phyloP scores from a whole-genome alignment of 2,888 invertebrate genomes.

The Lobophora halterata region DNA sequence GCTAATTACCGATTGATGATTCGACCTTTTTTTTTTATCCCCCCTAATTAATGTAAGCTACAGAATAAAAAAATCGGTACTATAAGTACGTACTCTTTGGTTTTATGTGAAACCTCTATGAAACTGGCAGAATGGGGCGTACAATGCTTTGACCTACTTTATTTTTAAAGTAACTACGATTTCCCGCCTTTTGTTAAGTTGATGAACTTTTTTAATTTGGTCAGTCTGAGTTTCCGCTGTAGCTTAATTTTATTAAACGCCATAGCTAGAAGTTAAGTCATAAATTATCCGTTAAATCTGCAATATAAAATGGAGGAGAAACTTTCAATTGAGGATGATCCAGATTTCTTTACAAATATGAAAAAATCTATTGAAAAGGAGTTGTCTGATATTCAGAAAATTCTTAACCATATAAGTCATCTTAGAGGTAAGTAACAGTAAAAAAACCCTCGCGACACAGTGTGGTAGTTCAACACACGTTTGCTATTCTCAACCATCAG shows the following conservation, averaged over 20 bases:
- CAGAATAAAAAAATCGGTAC: too few relatives aligned
- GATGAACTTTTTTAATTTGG: conserved; percentile 34
- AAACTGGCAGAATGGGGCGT: conserved; percentile 41
- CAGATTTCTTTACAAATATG: conserved; percentile 48
- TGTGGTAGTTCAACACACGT: too few relatives aligned
- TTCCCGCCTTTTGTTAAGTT: conserved; percentile 32
- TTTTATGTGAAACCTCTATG: conserved; percentile 38
- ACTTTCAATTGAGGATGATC: conserved; percentile 39
- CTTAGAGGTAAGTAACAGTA: conserved; percentile 53
- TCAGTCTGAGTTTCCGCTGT: conserved; percentile 25
- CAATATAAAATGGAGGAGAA: conserved; percentile 35
- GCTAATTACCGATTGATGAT: conserved; percentile 49
- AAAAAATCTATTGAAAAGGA: conserved; percentile 52
- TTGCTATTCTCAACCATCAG: too few relatives aligned
- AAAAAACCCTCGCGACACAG: too few relatives aligned
- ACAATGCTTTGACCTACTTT: conserved; percentile 49
- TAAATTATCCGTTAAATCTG: conserved; percentile 13
- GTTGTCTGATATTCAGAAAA: conserved; percentile 57
- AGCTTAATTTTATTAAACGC: conserved; percentile 21
- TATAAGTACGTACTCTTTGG: too few relatives aligned
- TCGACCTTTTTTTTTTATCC: conserved; percentile 20
- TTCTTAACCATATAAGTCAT: conserved; percentile 57
- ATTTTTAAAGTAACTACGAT: conserved; percentile 43
- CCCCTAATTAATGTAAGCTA: too few relatives aligned
- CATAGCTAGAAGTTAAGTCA: conserved; percentile 15